Base-by-base conservation (phyloP, 92 coral and sea anemone genomes). In the Porites divaricata region DNA sequence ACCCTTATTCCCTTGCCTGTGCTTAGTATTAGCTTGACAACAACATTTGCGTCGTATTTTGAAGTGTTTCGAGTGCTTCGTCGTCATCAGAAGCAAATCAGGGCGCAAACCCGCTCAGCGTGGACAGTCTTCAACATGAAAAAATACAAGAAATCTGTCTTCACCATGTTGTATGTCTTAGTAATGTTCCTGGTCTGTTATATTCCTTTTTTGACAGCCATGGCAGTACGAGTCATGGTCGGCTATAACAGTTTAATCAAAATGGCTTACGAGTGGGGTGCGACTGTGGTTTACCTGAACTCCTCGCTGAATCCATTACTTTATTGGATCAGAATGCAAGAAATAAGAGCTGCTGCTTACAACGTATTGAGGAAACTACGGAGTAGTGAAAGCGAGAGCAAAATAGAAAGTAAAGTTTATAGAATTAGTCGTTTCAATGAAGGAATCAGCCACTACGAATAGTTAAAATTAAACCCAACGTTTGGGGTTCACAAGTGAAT, bases 181-280 rank as follows among this genome's bases (percentile, higher is more conserved):
- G 14, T 22, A 13, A 59, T 84, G 67, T 84, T 84, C 56, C 88
- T 84, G 14, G 75, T 21, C 45, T 84, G 88, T 65, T 84, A 84
- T 13, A 65, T 69, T 22, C 88, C 88, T 41, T 76, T 84, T 48
- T 61, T 84, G 28, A 63, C 75, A 22, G 69, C 88, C 17, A 84
- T 84, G 88, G 67, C 61, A 1, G 1, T 67, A 5, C 88, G 88
- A 14, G 24, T 84, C 52, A 2, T 56, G 8, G 20, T 25, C n/a
- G 88, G 88, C 10, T 84, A 84, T 49, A 84, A 19, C 28, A 11
- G 76, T 2, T 17, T 45, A 9, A 71, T 68, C 12, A 84, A 84
- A 45, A 20, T 66, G n/a, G 88, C 82, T 74, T 84, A 76, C 75
- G 88, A 84, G 12, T 75, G 81, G 82, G 72, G 82, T 13, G 88